Percentiles rank a stretch among this genome's conserved stretches.
phyloP scores from a whole-genome alignment of 2,888 invertebrate species.

The Synanthedon tipuliformis region DNA sequence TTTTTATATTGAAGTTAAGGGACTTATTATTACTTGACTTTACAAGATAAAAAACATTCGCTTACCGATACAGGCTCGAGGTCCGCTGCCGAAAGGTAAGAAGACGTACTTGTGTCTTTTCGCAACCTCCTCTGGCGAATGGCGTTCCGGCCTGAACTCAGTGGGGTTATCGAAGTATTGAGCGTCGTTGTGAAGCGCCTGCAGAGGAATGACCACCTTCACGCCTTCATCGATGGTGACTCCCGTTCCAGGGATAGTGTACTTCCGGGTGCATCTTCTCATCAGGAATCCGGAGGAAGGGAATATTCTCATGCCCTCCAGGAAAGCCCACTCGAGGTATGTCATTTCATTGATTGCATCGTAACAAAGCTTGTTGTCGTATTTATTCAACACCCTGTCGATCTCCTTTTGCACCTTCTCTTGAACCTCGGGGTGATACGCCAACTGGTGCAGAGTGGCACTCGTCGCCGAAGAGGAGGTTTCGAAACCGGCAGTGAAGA shows the following conservation, averaged over 20 bases:
- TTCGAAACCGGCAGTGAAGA: conserved; percentile 58
- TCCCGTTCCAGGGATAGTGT: conserved; percentile 24
- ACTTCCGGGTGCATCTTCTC: conserved; percentile 20
- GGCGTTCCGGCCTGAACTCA: conserved; percentile 15
- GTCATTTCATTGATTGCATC: conserved; percentile 44
- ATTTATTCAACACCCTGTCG: conserved; percentile 24
- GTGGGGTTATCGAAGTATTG: conserved; percentile 12
- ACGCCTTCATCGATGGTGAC: conserved; percentile 14
- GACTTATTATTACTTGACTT: too few relatives aligned
- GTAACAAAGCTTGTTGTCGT: conserved; percentile 31
- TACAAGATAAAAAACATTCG: neutral
- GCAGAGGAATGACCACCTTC: conserved; percentile 2
- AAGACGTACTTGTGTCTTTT: conserved; percentile 17
- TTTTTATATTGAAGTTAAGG: too few relatives aligned
- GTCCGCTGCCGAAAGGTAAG: conserved; percentile 39
- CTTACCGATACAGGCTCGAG: conserved; percentile 40
- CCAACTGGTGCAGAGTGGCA: conserved; percentile 41
- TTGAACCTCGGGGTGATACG: conserved; percentile 34
- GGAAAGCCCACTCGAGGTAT: conserved; percentile 36
- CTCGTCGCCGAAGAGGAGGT: conserved; percentile 56
- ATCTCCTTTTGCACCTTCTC: conserved; percentile 31
- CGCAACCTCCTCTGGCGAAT: conserved; percentile 9
- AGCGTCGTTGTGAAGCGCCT: conserved; percentile 9
- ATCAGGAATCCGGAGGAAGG: conserved; percentile 27
- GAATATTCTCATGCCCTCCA: conserved; percentile 41